These are phyloP conservation scores for Asteroscopus sphinx DNA, from an alignment of 2,888 invertebrate genomes.

Conservation along the genomic window DNA sequence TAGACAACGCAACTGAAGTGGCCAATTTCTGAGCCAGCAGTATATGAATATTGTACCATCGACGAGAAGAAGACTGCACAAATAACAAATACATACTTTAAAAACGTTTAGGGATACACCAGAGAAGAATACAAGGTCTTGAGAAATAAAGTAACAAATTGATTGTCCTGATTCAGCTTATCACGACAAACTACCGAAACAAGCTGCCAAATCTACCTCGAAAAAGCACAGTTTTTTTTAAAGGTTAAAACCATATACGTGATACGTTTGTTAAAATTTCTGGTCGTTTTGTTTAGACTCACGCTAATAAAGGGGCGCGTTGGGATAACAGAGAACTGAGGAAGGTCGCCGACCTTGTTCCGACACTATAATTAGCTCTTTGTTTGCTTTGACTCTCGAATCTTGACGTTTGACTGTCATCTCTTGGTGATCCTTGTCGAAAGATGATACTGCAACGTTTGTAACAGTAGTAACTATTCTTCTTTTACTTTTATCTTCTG, in stretches of 20 bases:
- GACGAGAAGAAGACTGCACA: no score
- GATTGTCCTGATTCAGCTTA: no score
- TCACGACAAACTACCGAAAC: no score
- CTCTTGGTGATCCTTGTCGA: constrained; percentile 8
- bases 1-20: no score
- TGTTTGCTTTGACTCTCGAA: constrained; percentile 47
- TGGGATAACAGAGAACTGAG: constrained; percentile 57
- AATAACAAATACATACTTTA: no score
- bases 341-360: constrained; percentile 80
- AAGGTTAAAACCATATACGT: constrained; percentile 11
- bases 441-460: constrained; percentile 9
- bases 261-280: constrained; percentile 31
- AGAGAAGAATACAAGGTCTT: no score
- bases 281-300: constrained; percentile 36
- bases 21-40: no score
- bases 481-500: neutral
- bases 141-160: no score
- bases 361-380: constrained; percentile 68
- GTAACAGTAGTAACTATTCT: neutral
- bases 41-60: no score
- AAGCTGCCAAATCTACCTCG: no score
- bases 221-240: neutral
- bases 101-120: no score
- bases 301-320: constrained; percentile 48
- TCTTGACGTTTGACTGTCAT: constrained; percentile 38